Percentiles rank a stretch among this genome's conserved stretches.
These are phyloP conservation scores for Bufo gargarizans DNA, from an alignment of 2,113 vertebrate species.

Conservation along the genomic window DNA sequence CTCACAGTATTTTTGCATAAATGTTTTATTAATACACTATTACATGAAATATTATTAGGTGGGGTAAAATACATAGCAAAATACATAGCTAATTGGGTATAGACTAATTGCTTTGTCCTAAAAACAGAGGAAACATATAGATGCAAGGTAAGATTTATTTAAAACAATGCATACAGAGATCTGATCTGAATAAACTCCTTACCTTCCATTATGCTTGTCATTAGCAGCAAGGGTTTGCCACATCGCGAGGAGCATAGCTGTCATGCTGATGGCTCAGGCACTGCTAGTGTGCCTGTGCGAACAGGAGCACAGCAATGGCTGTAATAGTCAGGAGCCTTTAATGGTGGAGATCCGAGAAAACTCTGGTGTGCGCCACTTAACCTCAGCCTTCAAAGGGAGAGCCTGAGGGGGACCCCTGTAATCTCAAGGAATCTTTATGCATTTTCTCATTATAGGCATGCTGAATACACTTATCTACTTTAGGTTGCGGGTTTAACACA, in stretches of 20 bases:
- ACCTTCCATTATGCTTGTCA: neutral
- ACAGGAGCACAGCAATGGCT: neutral
- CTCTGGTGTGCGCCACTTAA: no score
- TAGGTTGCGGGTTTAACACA: no score
- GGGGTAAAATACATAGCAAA: neutral
- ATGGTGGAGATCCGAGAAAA: no score
- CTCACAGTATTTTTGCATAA: no score
- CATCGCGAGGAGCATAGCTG: neutral
- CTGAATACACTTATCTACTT: neutral
- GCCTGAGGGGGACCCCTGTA: neutral
- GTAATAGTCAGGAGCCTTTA: neutral
- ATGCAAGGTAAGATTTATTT: neutral
- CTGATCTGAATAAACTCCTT: neutral
- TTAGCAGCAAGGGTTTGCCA: neutral
- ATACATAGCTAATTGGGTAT: neutral
- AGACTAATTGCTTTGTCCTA: neutral
- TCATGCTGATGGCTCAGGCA: neutral
- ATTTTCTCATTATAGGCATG: neutral
- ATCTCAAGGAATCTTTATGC: neutral
- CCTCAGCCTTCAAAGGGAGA: neutral
- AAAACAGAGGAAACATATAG: neutral
- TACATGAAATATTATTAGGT: neutral
- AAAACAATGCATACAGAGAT: neutral
- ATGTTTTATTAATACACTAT: no score
- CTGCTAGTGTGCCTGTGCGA: neutral